phyloP scores from a whole-genome alignment of 2,888 invertebrate genomes.

The Cephus pygmeus region DNA sequence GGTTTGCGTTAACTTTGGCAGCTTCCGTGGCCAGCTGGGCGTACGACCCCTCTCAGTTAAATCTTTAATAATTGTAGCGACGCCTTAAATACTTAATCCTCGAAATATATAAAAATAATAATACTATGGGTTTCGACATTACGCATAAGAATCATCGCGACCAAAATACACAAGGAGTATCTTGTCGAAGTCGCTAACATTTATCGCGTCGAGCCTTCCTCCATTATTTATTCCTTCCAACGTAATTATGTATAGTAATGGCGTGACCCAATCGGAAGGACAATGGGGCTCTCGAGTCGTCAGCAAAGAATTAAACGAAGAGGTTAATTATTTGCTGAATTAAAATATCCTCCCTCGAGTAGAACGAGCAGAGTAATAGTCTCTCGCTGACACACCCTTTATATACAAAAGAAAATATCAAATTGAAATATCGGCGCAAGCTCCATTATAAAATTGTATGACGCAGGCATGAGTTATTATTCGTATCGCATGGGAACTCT shows the following conservation, averaged over 20 bases:
- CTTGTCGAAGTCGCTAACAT: neutral
- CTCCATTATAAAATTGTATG: conserved; percentile 7
- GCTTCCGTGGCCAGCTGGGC: conserved; percentile 21
- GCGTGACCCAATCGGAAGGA: neutral
- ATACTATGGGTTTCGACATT: conserved; percentile 46
- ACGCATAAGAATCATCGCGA: neutral
- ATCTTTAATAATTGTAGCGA: conserved; percentile 18
- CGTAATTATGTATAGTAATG: neutral
- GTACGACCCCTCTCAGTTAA: conserved; percentile 4
- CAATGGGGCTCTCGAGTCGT: neutral
- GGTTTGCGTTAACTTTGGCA: conserved; percentile 20
- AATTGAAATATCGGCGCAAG: conserved; percentile 23
- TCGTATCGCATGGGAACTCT: neutral
- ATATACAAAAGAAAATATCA: conserved; percentile 24
- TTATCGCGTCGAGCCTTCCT: neutral
- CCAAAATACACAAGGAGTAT: neutral
- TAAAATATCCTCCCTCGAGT: too few species aligned
- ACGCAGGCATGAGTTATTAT: neutral
- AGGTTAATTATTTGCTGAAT: neutral
- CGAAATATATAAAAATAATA: conserved; percentile 55
- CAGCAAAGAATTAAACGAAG: neutral
- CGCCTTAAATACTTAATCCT: conserved; percentile 39
- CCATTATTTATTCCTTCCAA: neutral
- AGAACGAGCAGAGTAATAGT: neutral
- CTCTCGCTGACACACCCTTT: conserved; percentile 24